Base-by-base conservation (phyloP, 1,140 invertebrate genomes). In the Sweltsa coloradensis region DNA sequence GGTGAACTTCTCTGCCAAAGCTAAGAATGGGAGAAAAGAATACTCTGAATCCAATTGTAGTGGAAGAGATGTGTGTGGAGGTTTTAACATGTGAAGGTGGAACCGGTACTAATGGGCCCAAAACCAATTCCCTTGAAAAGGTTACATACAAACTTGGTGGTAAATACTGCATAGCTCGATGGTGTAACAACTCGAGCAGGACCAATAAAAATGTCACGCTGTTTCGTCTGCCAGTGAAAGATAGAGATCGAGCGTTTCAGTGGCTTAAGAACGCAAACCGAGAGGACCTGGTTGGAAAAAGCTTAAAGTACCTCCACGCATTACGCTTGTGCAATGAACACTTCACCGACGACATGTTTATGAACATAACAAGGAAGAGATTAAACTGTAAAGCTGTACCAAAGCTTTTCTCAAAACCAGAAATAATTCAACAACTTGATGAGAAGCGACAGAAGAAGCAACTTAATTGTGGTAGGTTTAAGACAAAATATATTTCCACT, bases 341-440 rank as follows among this genome's bases (percentile, higher is more conserved):
- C 19, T 45, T 45, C 27, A 29, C 7, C 16, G 43, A 45, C n/a
- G 29, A 34, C 2, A 45, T 45, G 43, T 45, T 45, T 31, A 45
- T 34, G 18, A 45, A 45, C 11, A 45, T 26, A n/a, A n/a, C n/a
- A 18, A 45, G 23, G 23, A 34, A 34, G 25, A 45, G 27, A 34
- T 31, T 45, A 31, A 31, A 34, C 6, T 45, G 43, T 26, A 45
- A 45, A 22, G 43, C 43, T 13, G 16, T 45, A 14, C 43, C 43
- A 27, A 45, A 26, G 22, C 9, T 5, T 13, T 45, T 45, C 25
- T 31, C 43, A 3, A 45, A 45, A 34, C 43, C 43, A 34, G 14
- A 31, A n/a, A n/a, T n/a, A n/a, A n/a, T n/a, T n/a, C n/a, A n/a
- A n/a, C n/a, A n/a, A n/a, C n/a, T n/a, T n/a, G n/a, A n/a, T n/a